These are phyloP conservation scores for Hypomecis punctinalis DNA, from an alignment of 2,888 invertebrate species.

Conservation along the genomic window DNA sequence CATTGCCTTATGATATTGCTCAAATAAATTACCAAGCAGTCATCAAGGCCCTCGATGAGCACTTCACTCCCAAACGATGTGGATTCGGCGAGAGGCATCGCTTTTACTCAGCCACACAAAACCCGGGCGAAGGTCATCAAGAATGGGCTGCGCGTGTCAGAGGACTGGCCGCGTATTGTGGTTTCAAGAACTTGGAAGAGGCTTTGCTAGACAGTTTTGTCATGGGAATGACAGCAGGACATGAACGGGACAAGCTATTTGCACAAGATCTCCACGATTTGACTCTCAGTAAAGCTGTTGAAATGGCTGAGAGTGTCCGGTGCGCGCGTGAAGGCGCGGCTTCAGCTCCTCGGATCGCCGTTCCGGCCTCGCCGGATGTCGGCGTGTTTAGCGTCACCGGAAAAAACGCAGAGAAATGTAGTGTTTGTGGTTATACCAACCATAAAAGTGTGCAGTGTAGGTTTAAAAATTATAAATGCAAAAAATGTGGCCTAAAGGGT, in stretches of 20 bases:
- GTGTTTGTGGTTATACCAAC: neutral
- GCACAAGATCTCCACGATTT: neutral
- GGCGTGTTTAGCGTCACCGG: neutral
- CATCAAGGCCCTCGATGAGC: no score
- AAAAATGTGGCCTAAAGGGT: neutral
- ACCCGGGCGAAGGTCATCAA: slow-evolving; percentile 1
- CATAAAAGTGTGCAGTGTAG: neutral
- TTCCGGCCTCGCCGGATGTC: neutral
- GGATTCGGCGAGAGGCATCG: neutral
- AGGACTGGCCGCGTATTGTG: slow-evolving; percentile 2
- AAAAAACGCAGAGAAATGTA: neutral
- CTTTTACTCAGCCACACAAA: neutral
- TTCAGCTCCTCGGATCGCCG: no score
- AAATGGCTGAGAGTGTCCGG: slow-evolving; percentile 1
- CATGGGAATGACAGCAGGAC: slow-evolving; percentile 1
- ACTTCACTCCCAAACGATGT: no score
- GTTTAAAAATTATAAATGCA: slow-evolving; percentile 5
- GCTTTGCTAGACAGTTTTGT: slow-evolving; percentile 4
- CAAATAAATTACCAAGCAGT: no score
- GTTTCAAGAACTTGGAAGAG: slow-evolving; percentile 1
- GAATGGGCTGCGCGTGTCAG: neutral
- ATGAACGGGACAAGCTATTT: slow-evolving; percentile 1
- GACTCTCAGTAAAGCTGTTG: slow-evolving; percentile 1
- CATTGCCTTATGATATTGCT: no score
- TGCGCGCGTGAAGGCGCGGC: neutral